Evolutionary conservation across 2,797 vertebrate genomes (phyloP).

Genomic region (Falco concolor): DNA sequence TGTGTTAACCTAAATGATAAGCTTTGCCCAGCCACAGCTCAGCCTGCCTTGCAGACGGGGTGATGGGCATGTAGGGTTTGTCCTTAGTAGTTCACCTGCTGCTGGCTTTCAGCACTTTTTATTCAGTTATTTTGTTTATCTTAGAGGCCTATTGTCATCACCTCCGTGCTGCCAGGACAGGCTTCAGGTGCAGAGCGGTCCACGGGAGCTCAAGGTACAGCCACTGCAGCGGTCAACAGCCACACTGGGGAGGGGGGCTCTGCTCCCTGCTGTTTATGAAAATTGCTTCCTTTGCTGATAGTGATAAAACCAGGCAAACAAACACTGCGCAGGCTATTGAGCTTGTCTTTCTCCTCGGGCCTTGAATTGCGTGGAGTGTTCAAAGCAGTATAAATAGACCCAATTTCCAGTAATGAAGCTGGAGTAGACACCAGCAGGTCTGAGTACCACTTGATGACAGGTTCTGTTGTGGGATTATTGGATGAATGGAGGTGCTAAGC

Average conservation of each 20-base stretch:
- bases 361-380: conserved; percentile 76
- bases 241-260: background rate
- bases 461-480: conserved; percentile 82
- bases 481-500: conserved; percentile 73
- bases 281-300: conserved; percentile 70
- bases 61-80: conserved; percentile 28
- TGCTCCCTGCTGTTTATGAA: background rate
- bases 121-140: conserved; percentile 72
- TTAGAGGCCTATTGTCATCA: conserved; percentile 80
- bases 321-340: background rate
- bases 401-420: conserved; percentile 73
- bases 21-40: conserved; percentile 22
- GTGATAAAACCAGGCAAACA: conserved; percentile 71
- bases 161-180: conserved; percentile 70
- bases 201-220: background rate
- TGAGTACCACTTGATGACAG: conserved; percentile 82
- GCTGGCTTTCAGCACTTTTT: conserved; percentile 84
- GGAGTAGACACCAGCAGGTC: conserved; percentile 49
- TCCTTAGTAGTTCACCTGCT: conserved; percentile 83
- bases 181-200: conserved; percentile 77
- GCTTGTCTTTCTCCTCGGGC: conserved; percentile 9
- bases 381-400: conserved; percentile 79
- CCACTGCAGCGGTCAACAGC: accelerated
- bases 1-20: conserved; percentile 52
- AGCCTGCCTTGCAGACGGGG: background rate